Evolutionary conservation across 2,797 vertebrate genomes (phyloP), one percentile per base, ranked within the genome.

Genomic region (Poeciliopsis turneri): DNA sequence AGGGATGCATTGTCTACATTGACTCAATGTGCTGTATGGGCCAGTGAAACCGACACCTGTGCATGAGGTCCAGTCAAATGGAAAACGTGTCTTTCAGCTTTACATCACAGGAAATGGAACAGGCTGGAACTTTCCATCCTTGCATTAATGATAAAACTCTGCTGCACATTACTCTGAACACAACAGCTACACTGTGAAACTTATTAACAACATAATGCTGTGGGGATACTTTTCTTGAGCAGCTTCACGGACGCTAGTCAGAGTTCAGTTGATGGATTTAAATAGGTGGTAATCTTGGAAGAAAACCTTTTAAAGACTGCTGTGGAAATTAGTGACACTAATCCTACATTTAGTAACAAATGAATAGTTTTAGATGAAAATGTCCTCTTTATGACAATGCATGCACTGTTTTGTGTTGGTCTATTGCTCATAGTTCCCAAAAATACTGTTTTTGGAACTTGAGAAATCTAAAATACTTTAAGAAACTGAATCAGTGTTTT

Each of bases 21-120:
- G 81, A 73, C 78, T 80, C 82, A 66, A 78, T 87, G 77, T 71
- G 86, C 82, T 77, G 61, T 81, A 49, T 30, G 76, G 75, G 55
- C 64, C 41, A 71, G 33, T 80, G 86, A 85, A 86, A 90, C 13
- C 77, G 77, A 90, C 76, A 88, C 78, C 79, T 75, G 41, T 59
- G 28, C 75, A 80, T 36, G 66, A 78, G 76, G 84, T 81, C 78
- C 78, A 81, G 68, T 87, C 80, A 77, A 69, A 71, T 80, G 70
- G 72, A 88, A 90, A 89, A 89, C 61, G 75, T 69, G 71, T 75
- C 28, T 81, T 78, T 88, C 81, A 90, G 84, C 80, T 85, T 81
- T 77, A 86, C 76, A 82, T 55, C 36, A 74, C 61, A 88, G 74
- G 81, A 83, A 76, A 84, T 76, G 28, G 41, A 75, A 85, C 64